Percentiles rank a stretch among this genome's conserved stretches.
Evolutionary conservation across 2,888 invertebrate genomes (phyloP).

Genomic region (Augiades crinisus): DNA sequence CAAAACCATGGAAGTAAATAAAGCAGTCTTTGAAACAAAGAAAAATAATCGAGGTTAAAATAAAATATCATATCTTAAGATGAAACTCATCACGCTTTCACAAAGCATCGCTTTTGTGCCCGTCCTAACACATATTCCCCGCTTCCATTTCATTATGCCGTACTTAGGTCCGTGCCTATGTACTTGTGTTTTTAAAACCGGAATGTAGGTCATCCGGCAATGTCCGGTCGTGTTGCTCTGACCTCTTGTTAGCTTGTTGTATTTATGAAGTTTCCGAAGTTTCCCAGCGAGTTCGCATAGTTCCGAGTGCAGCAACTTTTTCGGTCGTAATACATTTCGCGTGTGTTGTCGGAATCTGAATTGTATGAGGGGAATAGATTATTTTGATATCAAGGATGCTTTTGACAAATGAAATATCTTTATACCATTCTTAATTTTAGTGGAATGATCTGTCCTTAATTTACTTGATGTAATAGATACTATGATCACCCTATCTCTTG

Average conservation of each 20-base stretch:
- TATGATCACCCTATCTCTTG: too few species aligned
- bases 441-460: too few species aligned
- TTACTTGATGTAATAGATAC: too few species aligned
- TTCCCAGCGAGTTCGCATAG: background rate
- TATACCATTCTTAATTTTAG: too few species aligned
- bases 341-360: background rate
- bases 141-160: conserved; percentile 28
- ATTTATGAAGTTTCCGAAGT: conserved; percentile 18
- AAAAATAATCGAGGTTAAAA: conserved; percentile 8
- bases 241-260: conserved; percentile 6
- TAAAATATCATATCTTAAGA: conserved; percentile 5
- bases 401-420: too few species aligned
- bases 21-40: conserved; percentile 6
- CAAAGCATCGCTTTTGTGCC: conserved; percentile 11
- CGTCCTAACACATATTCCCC: conserved; percentile 10
- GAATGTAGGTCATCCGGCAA: conserved; percentile 17
- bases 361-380: background rate
- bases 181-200: conserved; percentile 12
- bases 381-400: too few species aligned
- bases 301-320: background rate
- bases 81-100: conserved; percentile 16
- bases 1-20: background rate
- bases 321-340: background rate
- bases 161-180: conserved; percentile 8
- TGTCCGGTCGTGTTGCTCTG: conserved; percentile 9